These are phyloP conservation scores for Spermophilus dauricus DNA, from an alignment of 2,113 vertebrate species.

Conservation along the genomic window DNA sequence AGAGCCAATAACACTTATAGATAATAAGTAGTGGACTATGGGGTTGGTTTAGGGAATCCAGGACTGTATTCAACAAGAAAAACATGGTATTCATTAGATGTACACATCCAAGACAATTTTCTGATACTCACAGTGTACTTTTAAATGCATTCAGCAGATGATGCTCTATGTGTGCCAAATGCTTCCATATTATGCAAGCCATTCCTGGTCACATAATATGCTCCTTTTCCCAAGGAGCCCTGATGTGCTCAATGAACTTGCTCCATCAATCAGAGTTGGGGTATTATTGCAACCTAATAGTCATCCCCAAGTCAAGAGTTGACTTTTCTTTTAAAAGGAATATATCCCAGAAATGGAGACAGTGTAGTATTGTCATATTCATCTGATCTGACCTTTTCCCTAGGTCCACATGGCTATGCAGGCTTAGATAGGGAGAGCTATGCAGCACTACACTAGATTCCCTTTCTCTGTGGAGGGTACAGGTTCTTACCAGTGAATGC, in stretches of 20 bases:
- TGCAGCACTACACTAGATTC: background rate
- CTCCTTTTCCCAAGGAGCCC: background rate
- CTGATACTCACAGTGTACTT: background rate
- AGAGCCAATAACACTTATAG: constrained; percentile 56
- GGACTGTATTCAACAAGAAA: background rate
- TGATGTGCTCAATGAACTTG: background rate
- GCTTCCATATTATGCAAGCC: background rate
- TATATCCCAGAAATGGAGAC: background rate
- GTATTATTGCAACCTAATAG: background rate
- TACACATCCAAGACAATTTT: background rate
- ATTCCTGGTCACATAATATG: background rate
- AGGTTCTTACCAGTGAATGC: background rate
- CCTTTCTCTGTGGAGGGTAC: background rate
- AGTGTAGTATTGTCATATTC: background rate
- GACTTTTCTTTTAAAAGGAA: constrained; percentile 55
- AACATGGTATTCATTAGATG: background rate
- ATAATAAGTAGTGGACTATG: background rate
- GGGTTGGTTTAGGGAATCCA: background rate
- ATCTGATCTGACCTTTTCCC: background rate
- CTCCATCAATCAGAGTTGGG: background rate
- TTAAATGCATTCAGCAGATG: background rate
- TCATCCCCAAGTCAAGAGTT: background rate
- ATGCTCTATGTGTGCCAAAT: accelerated
- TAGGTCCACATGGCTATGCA: background rate
- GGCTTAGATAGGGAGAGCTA: background rate